Percentiles rank a stretch among this genome's conserved stretches.
Conservation (phyloP, 1,140 invertebrate genomes). For the Brachionus calyciflorus region DNA sequence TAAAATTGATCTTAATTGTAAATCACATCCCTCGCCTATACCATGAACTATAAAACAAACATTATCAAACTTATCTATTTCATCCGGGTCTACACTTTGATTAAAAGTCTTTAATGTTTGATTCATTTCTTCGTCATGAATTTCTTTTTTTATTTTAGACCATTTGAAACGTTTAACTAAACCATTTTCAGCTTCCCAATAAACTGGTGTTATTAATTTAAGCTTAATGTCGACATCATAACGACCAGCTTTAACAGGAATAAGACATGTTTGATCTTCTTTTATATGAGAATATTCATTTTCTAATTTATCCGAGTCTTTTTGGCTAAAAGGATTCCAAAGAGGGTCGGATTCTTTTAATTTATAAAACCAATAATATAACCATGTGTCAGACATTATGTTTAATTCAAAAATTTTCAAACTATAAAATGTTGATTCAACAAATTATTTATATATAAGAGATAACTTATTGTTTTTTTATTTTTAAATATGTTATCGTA, state of each 20-base stretch:
- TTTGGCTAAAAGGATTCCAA: not conserved
- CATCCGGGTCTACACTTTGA: not conserved
- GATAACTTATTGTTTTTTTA: too few relatives aligned
- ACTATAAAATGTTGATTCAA: not conserved
- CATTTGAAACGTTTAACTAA: constrained; percentile 9
- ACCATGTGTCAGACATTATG: not conserved
- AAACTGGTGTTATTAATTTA: not conserved
- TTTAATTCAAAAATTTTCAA: not conserved
- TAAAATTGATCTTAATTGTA: constrained; percentile 8
- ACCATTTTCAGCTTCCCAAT: not conserved
- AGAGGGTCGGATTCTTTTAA: not conserved
- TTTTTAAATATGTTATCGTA: too few relatives aligned
- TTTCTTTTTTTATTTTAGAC: not conserved
- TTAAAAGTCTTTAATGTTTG: constrained; percentile 13
- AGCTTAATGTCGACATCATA: not conserved
- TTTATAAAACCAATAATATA: constrained; percentile 6
- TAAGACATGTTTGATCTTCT: too few relatives aligned
- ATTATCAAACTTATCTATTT: not conserved
- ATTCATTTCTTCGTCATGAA: not conserved
- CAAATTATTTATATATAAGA: too few relatives aligned
- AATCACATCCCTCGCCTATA: constrained; percentile 5
- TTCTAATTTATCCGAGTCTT: constrained; percentile 1
- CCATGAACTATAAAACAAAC: constrained; percentile 24
- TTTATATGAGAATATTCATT: not conserved
- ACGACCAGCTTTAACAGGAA: not conserved